phyloP scores from a whole-genome alignment of 64 coral and sea anemone species.

The Stylophora pistillata region DNA sequence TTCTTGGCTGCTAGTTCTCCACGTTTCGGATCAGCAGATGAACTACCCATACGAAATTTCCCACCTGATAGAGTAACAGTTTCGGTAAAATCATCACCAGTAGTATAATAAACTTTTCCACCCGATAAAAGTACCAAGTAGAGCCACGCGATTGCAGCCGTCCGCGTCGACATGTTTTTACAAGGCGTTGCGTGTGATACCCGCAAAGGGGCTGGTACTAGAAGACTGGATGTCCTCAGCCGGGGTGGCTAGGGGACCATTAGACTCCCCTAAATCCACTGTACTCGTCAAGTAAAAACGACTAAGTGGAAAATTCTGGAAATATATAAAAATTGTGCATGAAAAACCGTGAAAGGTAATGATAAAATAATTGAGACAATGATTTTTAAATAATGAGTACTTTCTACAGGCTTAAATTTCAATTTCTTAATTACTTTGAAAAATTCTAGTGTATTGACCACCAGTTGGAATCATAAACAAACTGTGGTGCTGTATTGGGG shows the following conservation, averaged over 20 bases:
- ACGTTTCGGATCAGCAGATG: conserved; percentile 28
- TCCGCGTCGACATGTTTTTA: neutral
- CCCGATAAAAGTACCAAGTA: neutral
- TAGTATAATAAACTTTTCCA: neutral
- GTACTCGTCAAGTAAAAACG: too few relatives aligned
- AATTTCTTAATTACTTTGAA: too few relatives aligned
- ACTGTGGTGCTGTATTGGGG: too few relatives aligned
- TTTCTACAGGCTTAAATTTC: too few relatives aligned
- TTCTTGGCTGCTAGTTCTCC: conserved; percentile 40
- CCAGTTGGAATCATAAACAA: too few relatives aligned
- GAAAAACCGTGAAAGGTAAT: too few relatives aligned
- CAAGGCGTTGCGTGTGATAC: neutral
- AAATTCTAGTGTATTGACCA: too few relatives aligned
- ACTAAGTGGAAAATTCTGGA: too few relatives aligned
- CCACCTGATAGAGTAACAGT: conserved; percentile 43
- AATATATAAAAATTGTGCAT: too few relatives aligned
- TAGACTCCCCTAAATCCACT: too few relatives aligned
- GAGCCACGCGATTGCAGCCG: neutral
- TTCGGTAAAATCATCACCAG: neutral
- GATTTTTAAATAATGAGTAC: too few relatives aligned
- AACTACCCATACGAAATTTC: conserved; percentile 53
- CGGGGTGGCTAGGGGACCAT: neutral
- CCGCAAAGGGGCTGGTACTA: neutral
- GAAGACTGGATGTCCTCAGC: neutral
- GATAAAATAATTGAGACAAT: too few relatives aligned